Base-by-base conservation (phyloP, 2,888 invertebrate genomes). In the Oasisia sp. region DNA sequence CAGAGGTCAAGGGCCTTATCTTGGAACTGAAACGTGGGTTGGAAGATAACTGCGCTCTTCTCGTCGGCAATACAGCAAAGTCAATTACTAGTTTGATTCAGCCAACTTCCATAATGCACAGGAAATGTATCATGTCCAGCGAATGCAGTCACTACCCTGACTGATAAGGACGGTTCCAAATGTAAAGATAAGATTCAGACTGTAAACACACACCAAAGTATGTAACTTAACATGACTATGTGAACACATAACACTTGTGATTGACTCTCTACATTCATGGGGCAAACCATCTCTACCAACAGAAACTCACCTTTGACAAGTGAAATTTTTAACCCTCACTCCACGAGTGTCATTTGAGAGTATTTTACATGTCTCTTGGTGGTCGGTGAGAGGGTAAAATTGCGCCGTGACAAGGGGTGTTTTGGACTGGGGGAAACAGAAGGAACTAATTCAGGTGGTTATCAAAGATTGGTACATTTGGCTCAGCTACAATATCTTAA, bases 241-340 rank as follows among this genome's bases (percentile, higher is more conserved):
- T 74, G 27, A n/a, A 74, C 7, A 19, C 3, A 19, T n/a, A 5
- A 19, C 19, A 74, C 14, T 74, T 5, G 27, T n/a, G 74, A 50
- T 12, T 14, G 14, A 50, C 50, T 14, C 50, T 3, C 5, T 19
- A 74, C 27, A 74, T 19, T 56, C 11, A 14, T n/a, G 27, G 27
- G 27, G 19, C 27, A 74, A 27, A 74, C 14, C 5, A 27, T 19
- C 27, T 74, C 27, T 74, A 74, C n/a, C 74, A 74, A 90, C n/a
- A 90, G 19, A 90, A 32, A 90, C 91, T 74, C 96, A 98, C 98
- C 97, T 97, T 91, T 97, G 97, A 96, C 98, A 98, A 3, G 97
- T 97, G 94, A 97, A 97, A 38, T 97, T 96, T 27, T 96, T 95
- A 11, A 97, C 96, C 90, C 96, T 95, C 9, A 95, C 93, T 11